phyloP scores from a whole-genome alignment of 2,113 vertebrate genomes.

The Actinemys pallida region DNA sequence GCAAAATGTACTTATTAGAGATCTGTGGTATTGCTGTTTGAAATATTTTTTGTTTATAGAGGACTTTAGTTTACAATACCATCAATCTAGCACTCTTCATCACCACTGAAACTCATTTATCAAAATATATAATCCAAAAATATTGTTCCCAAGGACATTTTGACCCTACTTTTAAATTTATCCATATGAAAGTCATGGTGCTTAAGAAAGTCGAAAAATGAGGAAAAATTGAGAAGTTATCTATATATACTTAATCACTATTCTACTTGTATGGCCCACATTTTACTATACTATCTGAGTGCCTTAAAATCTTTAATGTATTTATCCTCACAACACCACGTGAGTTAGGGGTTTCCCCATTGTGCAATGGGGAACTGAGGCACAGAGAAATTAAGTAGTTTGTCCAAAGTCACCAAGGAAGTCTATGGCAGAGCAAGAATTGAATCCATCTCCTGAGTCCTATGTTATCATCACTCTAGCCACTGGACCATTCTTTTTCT shows the following conservation, averaged over 20 bases:
- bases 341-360: background rate
- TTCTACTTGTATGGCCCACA: background rate
- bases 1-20: slow-evolving; percentile 3
- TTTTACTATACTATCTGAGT: background rate
- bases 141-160: background rate
- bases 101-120: background rate
- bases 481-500: background rate
- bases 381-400: background rate
- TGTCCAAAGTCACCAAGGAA: background rate
- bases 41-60: background rate
- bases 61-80: background rate
- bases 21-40: background rate
- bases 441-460: background rate
- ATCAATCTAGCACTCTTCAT: background rate
- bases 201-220: background rate
- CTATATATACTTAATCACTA: background rate
- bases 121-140: background rate
- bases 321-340: background rate
- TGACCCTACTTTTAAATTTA: background rate
- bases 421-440: background rate
- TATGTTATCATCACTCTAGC: no score
- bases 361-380: background rate
- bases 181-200: background rate
- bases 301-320: background rate
- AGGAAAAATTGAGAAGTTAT: slow-evolving; percentile 19